phyloP scores from a whole-genome alignment of 2,888 invertebrate genomes.

The Odontocerum albicorne region DNA sequence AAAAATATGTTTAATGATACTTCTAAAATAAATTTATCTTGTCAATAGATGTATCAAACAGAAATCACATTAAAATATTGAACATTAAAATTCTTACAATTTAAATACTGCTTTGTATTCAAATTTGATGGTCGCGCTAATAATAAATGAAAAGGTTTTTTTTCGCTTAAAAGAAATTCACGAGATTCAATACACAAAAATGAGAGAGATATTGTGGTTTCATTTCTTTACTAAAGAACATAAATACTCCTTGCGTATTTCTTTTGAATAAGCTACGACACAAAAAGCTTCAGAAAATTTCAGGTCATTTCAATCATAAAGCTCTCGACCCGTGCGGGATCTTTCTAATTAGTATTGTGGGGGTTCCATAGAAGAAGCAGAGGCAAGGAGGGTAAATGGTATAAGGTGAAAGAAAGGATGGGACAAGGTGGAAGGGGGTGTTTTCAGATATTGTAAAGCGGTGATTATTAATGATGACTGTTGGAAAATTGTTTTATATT shows the following conservation, averaged over 20 bases:
- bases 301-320: slow-evolving; percentile 31
- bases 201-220: too few relatives aligned
- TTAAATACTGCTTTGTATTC: too few relatives aligned
- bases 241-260: slow-evolving; percentile 9
- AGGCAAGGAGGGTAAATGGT: background rate
- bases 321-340: slow-evolving; percentile 26
- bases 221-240: too few relatives aligned
- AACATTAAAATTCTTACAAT: too few relatives aligned
- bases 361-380: background rate
- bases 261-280: slow-evolving; percentile 20
- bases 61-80: too few relatives aligned
- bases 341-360: slow-evolving; percentile 32
- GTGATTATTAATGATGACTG: slow-evolving; percentile 9
- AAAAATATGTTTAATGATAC: too few relatives aligned
- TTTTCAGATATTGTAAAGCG: slow-evolving; percentile 4
- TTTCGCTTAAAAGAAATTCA: too few relatives aligned
- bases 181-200: too few relatives aligned
- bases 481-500: slow-evolving; percentile 6
- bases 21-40: too few relatives aligned
- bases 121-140: too few relatives aligned
- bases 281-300: slow-evolving; percentile 25
- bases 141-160: too few relatives aligned
- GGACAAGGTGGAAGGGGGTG: slow-evolving; percentile 4
- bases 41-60: too few relatives aligned
- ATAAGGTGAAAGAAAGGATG: background rate